Conservation (phyloP, 2,113 vertebrate genomes). For the Cyprinodon brontotheroides region DNA sequence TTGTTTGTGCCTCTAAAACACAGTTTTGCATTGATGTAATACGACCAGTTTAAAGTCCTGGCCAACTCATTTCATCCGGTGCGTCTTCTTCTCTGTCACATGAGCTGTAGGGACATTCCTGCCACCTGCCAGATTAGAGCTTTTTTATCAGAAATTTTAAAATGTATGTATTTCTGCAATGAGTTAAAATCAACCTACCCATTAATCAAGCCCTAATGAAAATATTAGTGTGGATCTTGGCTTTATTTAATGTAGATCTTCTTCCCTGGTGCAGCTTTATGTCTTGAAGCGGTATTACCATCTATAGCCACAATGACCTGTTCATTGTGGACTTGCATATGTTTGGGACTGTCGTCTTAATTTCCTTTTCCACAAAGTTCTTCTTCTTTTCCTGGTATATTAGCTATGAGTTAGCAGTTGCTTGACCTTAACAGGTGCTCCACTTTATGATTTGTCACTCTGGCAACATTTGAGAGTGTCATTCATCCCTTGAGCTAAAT, state of each 20-base stretch:
- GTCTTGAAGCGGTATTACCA: conserved; percentile 34
- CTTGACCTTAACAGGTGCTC: conserved; percentile 89
- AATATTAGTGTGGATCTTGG: neutral
- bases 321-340: conserved; percentile 17
- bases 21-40: no score
- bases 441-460: conserved; percentile 77
- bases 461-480: conserved; percentile 86
- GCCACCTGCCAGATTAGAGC: neutral
- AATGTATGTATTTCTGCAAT: neutral
- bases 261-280: neutral
- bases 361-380: conserved; percentile 29
- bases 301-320: conserved; percentile 55
- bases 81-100: neutral
- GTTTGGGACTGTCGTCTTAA: neutral
- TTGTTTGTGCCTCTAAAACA: no score
- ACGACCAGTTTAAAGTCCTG: neutral
- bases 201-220: neutral
- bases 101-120: neutral
- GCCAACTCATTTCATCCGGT: neutral
- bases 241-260: neutral
- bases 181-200: neutral
- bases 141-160: neutral
- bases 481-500: conserved; percentile 78
- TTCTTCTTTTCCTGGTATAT: conserved; percentile 66
- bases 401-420: conserved; percentile 86